phyloP scores from a whole-genome alignment of 2,797 vertebrate genomes.

The Poecile montanus region DNA sequence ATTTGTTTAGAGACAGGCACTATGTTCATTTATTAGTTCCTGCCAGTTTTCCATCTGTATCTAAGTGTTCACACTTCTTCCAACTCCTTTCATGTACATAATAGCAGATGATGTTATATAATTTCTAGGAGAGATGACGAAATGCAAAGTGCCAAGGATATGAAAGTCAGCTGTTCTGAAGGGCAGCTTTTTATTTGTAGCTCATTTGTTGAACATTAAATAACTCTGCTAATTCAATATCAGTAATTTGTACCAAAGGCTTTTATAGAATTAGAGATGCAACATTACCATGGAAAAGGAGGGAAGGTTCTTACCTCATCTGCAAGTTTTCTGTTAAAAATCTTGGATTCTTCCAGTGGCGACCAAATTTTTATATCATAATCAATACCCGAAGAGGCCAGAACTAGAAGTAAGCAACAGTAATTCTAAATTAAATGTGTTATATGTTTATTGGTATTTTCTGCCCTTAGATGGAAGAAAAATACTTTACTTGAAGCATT shows the following conservation, averaged over 20 bases:
- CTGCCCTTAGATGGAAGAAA: background rate
- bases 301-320: constrained; percentile 85
- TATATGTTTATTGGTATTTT: background rate
- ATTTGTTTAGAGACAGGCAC: background rate
- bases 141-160: background rate
- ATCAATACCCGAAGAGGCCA: constrained; percentile 98
- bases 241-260: background rate
- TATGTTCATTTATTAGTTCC: background rate
- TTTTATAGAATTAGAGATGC: background rate
- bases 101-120: background rate
- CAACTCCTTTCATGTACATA: background rate
- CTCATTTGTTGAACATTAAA: background rate
- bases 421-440: background rate
- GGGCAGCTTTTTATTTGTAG: background rate
- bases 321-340: constrained; percentile 95
- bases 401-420: constrained; percentile 80
- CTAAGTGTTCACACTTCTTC: background rate
- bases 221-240: background rate
- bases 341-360: constrained; percentile 88
- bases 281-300: background rate
- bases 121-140: background rate
- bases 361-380: constrained; percentile 99
- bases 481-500: background rate
- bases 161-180: background rate
- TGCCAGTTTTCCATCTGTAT: background rate